These are phyloP conservation scores for Idaea aversata DNA, from an alignment of 2,888 invertebrate genomes.

Conservation along the genomic window DNA sequence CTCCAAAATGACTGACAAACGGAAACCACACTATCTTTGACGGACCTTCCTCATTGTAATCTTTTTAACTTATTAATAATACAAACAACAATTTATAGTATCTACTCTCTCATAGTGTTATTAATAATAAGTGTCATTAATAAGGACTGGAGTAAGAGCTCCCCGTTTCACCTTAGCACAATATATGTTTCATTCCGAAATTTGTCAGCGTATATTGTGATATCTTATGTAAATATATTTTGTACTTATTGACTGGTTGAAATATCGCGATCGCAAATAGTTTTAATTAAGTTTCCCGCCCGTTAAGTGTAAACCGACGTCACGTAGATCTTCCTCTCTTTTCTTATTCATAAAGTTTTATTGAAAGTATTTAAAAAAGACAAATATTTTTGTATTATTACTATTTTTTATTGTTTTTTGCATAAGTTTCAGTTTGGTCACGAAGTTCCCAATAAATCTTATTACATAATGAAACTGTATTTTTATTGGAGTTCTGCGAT, in stretches of 20 bases:
- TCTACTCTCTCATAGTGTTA: neutral
- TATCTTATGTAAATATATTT: slow-evolving; percentile 66
- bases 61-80: no score
- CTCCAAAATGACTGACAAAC: no score
- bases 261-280: slow-evolving; percentile 17
- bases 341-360: slow-evolving; percentile 26
- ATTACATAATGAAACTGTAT: slow-evolving; percentile 50
- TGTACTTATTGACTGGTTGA: slow-evolving; percentile 65
- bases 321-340: slow-evolving; percentile 27
- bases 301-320: slow-evolving; percentile 21
- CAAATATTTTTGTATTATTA: slow-evolving; percentile 70
- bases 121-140: neutral
- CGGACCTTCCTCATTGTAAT: no score
- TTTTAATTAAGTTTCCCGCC: slow-evolving; percentile 29
- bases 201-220: slow-evolving; percentile 50
- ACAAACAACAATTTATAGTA: no score
- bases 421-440: slow-evolving; percentile 47
- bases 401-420: slow-evolving; percentile 55
- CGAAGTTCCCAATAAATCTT: slow-evolving; percentile 67
- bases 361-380: slow-evolving; percentile 52
- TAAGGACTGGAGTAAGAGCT: slow-evolving; percentile 33
- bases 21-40: no score
- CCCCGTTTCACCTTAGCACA: slow-evolving; percentile 24
- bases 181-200: slow-evolving; percentile 53
- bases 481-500: slow-evolving; percentile 38